Evolutionary conservation across 1,140 invertebrate species (phyloP).

Genomic region (Drosophila lini): DNA sequence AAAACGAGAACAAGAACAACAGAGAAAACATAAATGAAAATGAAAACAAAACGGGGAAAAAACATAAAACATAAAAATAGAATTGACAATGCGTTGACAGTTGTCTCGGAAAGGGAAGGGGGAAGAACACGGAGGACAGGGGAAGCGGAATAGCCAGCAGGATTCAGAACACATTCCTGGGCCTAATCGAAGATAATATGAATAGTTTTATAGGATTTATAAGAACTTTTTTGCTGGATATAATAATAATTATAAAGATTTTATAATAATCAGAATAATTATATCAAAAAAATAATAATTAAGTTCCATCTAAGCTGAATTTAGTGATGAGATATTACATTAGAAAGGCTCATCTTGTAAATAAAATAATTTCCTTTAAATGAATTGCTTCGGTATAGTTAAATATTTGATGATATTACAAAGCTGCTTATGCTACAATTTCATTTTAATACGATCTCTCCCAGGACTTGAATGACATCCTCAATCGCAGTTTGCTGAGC

Average conservation of each 20-base stretch:
- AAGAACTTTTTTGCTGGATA: no score
- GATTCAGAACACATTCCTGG: conserved; percentile 34
- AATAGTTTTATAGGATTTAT: not conserved
- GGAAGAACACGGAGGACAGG: not conserved
- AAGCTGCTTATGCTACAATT: not conserved
- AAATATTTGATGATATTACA: no score
- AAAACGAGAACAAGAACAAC: conserved; percentile 37
- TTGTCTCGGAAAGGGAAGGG: conserved; percentile 33
- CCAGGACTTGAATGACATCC: not conserved
- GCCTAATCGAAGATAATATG: not conserved
- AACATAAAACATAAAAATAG: conserved; percentile 83
- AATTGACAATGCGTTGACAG: conserved; percentile 79
- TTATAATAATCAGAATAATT: no score
- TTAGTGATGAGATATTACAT: no score
- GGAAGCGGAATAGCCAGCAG: conserved; percentile 28
- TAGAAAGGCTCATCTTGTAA: no score
- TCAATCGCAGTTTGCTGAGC: not conserved
- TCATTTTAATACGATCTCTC: not conserved
- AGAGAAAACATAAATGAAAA: conserved; percentile 69
- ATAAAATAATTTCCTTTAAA: not conserved
- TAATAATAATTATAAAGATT: not conserved
- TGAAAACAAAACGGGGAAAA: conserved; percentile 45
- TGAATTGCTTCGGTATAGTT: no score
- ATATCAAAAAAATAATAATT: not conserved
- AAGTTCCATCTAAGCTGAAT: no score